Conservation (phyloP, 1,140 invertebrate genomes). For the Holcopasites calliopsidis region DNA sequence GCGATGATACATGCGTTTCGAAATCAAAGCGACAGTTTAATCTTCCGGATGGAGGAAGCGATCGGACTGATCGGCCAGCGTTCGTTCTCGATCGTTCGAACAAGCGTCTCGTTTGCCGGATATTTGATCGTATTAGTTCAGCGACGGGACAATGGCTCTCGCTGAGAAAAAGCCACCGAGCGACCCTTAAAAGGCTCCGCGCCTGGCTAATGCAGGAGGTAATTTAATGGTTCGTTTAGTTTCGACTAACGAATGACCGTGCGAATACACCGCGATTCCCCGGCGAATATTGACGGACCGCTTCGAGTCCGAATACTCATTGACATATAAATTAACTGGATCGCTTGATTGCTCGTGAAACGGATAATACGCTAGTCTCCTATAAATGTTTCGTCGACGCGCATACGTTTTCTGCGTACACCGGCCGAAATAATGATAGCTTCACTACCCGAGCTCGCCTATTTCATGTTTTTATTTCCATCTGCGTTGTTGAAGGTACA, state of each 20-base stretch:
- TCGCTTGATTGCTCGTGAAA: slow-evolving; percentile 3
- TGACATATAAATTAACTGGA: slow-evolving; percentile 7
- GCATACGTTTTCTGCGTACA: background rate
- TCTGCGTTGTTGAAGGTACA: too few relatives aligned
- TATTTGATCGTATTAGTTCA: slow-evolving; percentile 9
- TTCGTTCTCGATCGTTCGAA: background rate
- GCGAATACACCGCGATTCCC: background rate
- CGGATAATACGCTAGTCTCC: background rate
- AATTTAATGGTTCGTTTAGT: slow-evolving; percentile 43
- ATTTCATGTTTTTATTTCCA: too few relatives aligned
- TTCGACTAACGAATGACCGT: slow-evolving; percentile 4
- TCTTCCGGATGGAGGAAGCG: slow-evolving; percentile 13
- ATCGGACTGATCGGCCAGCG: slow-evolving; percentile 1
- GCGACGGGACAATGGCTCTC: background rate
- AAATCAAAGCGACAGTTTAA: slow-evolving; percentile 42
- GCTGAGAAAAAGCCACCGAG: too few relatives aligned
- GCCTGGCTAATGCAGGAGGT: slow-evolving; percentile 11
- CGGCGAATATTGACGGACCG: slow-evolving; percentile 21
- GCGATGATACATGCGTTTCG: slow-evolving; percentile 3
- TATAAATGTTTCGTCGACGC: background rate
- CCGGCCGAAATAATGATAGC: too few relatives aligned
- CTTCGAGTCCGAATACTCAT: background rate
- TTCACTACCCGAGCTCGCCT: too few relatives aligned
- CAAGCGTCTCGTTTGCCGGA: background rate
- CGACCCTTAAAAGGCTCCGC: background rate